Evolutionary conservation across 1,140 invertebrate species (phyloP).

Genomic region (Philopotamus ludificatus): DNA sequence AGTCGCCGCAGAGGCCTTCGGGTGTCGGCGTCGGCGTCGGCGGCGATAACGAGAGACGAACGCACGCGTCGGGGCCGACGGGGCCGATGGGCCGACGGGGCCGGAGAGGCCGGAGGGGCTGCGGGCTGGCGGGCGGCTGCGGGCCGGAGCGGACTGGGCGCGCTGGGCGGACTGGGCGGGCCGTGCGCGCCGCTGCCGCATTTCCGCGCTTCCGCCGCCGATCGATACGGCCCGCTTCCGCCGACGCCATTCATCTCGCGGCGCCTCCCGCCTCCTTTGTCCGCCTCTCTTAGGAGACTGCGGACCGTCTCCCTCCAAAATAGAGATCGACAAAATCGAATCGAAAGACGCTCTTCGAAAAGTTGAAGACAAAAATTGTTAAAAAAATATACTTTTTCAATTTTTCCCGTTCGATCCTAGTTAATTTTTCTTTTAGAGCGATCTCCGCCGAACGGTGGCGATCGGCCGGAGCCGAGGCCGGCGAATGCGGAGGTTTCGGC

Average conservation of each 20-base stretch:
- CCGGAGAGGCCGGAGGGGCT: neutral
- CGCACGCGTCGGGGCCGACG: neutral
- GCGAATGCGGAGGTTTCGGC: too few relatives aligned
- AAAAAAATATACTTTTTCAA: too few relatives aligned
- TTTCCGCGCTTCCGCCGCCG: conserved; percentile 8
- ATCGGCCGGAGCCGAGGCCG: too few relatives aligned
- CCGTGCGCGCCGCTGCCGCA: conserved; percentile 35
- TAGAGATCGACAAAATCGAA: too few relatives aligned
- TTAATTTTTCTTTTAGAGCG: too few relatives aligned
- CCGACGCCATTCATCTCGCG: neutral
- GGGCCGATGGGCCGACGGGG: neutral
- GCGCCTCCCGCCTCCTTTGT: neutral
- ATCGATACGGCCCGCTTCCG: conserved; percentile 1
- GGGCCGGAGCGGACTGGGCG: conserved; percentile 37
- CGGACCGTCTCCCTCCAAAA: too few relatives aligned
- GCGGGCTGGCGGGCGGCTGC: neutral
- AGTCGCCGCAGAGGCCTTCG: neutral
- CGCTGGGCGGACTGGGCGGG: neutral
- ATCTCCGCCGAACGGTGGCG: too few relatives aligned
- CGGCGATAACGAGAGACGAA: neutral
- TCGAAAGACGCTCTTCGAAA: too few relatives aligned
- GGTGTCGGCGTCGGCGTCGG: neutral
- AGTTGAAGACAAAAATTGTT: too few relatives aligned
- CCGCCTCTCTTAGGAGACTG: neutral
- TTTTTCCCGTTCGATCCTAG: too few relatives aligned